A percentile compares a stretch with the other conserved stretches of the same genome.
phyloP scores from a whole-genome alignment of 2,113 vertebrate genomes.

The Paradoxurus hermaphroditus region DNA sequence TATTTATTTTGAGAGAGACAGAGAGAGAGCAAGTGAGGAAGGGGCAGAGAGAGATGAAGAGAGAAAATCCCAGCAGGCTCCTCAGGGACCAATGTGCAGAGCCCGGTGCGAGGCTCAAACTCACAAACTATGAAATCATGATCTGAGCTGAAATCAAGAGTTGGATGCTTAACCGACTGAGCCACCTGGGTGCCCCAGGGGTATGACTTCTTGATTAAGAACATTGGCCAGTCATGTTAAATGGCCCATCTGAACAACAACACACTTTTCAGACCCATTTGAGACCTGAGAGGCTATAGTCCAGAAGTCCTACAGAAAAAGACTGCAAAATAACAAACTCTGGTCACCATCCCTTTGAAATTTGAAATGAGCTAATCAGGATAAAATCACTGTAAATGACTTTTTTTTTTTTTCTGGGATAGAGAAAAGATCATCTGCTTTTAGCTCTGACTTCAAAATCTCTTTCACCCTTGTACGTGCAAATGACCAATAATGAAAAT shows the following conservation, averaged over 20 bases:
- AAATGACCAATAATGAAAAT: background rate
- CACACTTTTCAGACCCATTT: background rate
- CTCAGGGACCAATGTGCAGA: no score
- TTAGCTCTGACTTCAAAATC: background rate
- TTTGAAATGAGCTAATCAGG: background rate
- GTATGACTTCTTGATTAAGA: background rate
- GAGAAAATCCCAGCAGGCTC: no score
- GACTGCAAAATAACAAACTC: background rate
- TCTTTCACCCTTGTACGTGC: background rate
- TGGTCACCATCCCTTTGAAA: background rate
- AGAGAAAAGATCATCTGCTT: background rate
- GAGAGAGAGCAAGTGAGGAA: no score
- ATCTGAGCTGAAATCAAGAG: no score
- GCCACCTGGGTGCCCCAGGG: no score
- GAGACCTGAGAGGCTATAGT: background rate
- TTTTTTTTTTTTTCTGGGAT: background rate
- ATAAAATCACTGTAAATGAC: background rate
- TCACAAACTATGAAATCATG: no score
- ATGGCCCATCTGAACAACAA: background rate
- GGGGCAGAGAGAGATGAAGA: no score
- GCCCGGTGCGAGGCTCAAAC: no score
- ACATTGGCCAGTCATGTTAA: background rate
- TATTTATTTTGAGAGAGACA: no score
- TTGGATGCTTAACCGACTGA: no score
- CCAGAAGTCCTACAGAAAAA: background rate